Conservation (phyloP, 2,113 vertebrate genomes). For the Elanoides forficatus region DNA sequence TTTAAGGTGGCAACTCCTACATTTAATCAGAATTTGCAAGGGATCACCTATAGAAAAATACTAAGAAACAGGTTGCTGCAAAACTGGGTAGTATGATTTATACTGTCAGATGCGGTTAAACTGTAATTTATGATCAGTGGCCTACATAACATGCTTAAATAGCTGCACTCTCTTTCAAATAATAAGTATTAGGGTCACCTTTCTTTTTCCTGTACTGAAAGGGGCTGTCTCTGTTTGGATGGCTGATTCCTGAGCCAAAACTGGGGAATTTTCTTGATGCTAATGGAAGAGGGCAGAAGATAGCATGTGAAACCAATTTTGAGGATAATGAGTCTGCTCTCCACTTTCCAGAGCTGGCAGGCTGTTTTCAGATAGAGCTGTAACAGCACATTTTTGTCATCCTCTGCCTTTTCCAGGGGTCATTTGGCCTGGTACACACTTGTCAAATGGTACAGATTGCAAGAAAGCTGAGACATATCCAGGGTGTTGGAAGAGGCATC, state of each 20-base stretch:
- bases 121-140: conserved; percentile 3
- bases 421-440: neutral
- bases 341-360: conserved; percentile 8
- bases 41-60: neutral
- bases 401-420: neutral
- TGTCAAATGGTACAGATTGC: neutral
- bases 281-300: conserved; percentile 42
- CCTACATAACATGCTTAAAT: conserved; percentile 49
- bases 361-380: conserved; percentile 25
- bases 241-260: conserved; percentile 28
- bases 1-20: neutral
- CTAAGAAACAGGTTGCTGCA: conserved; percentile 6
- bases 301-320: conserved; percentile 42
- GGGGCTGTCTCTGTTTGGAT: neutral
- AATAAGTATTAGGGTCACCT: conserved; percentile 37
- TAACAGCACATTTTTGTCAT: conserved; percentile 37
- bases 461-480: neutral
- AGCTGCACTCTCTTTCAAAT: neutral
- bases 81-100: neutral
- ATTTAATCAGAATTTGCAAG: conserved; percentile 27
- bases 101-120: conserved; percentile 35
- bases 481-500: neutral
- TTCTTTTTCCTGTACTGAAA: neutral
- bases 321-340: conserved; percentile 43
- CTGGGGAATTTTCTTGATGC: conserved; percentile 32